Conservation (phyloP, 2,888 invertebrate genomes). For the Dermolepida albohirtum region DNA sequence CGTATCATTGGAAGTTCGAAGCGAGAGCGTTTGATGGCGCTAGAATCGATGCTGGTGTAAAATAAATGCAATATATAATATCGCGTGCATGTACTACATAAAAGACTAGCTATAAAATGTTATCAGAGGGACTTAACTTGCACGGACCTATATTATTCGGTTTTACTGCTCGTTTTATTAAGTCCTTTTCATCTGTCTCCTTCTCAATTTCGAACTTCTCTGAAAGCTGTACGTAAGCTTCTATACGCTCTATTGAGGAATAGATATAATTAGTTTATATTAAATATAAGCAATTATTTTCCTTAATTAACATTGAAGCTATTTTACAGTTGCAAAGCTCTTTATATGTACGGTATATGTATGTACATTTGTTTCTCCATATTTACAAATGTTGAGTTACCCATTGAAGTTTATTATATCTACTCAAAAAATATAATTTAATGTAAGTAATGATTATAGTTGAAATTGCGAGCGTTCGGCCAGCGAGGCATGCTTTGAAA, state of each 20-base stretch:
- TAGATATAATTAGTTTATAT: neutral
- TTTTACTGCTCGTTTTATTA: constrained; percentile 31
- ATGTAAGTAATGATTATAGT: too few relatives aligned
- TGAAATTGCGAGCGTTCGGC: too few relatives aligned
- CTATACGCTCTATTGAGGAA: neutral
- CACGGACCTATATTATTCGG: constrained; percentile 12
- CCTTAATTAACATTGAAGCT: too few relatives aligned
- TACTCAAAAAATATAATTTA: too few relatives aligned
- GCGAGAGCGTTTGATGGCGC: constrained; percentile 16
- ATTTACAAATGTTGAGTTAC: too few relatives aligned
- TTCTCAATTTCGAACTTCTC: neutral
- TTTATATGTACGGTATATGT: too few relatives aligned
- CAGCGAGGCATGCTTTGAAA: too few relatives aligned
- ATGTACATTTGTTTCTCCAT: too few relatives aligned
- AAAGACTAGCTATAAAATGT: constrained; percentile 30
- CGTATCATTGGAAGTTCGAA: constrained; percentile 10
- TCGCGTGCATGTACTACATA: constrained; percentile 35
- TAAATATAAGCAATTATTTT: too few relatives aligned
- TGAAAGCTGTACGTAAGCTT: neutral
- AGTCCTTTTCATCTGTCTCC: constrained; percentile 7
- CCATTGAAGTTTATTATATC: too few relatives aligned
- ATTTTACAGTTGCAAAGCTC: too few relatives aligned
- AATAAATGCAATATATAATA: constrained; percentile 36
- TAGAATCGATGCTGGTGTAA: constrained; percentile 25
- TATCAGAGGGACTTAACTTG: constrained; percentile 25